Percentiles rank a stretch among this genome's conserved stretches.
These are phyloP conservation scores for Hololepta plana DNA, from an alignment of 2,888 invertebrate genomes.

Conservation along the genomic window DNA sequence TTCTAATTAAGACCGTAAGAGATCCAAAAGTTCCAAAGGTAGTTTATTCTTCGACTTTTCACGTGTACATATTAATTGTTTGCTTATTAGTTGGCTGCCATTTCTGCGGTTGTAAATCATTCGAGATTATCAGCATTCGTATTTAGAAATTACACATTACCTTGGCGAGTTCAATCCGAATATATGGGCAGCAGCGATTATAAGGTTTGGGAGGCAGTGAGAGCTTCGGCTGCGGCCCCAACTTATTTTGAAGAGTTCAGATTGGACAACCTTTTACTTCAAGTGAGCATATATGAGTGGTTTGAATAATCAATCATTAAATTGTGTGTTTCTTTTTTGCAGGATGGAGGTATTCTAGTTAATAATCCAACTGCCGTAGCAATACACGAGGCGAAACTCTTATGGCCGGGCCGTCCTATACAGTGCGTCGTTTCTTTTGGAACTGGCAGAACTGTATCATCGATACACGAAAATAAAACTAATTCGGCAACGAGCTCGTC, in stretches of 20 bases:
- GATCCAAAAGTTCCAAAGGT: conserved; percentile 38
- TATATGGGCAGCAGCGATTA: conserved; percentile 54
- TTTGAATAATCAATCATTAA: conserved; percentile 3
- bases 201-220: conserved; percentile 63
- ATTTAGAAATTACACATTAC: conserved; percentile 70
- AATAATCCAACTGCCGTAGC: conserved; percentile 84
- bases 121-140: conserved; percentile 54
- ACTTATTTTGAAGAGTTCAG: conserved; percentile 76
- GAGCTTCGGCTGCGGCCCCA: conserved; percentile 84
- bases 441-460: conserved; percentile 43
- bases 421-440: conserved; percentile 73
- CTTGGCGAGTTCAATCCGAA: conserved; percentile 46
- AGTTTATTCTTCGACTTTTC: too few species aligned
- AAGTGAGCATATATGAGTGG: conserved; percentile 27
- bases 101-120: conserved; percentile 66
- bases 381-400: conserved; percentile 65
- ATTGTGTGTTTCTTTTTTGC: conserved; percentile 11
- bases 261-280: conserved; percentile 48
- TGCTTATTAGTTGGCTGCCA: conserved; percentile 43
- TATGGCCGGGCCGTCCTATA: conserved; percentile 61
- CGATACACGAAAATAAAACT: conserved; percentile 18
- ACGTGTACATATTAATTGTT: too few species aligned
- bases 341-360: conserved; percentile 69
- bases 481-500: conserved; percentile 28
- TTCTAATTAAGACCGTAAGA: conserved; percentile 39